These are phyloP conservation scores for Cochlearius cochlearius DNA, from an alignment of 2,113 vertebrate species.

Conservation along the genomic window DNA sequence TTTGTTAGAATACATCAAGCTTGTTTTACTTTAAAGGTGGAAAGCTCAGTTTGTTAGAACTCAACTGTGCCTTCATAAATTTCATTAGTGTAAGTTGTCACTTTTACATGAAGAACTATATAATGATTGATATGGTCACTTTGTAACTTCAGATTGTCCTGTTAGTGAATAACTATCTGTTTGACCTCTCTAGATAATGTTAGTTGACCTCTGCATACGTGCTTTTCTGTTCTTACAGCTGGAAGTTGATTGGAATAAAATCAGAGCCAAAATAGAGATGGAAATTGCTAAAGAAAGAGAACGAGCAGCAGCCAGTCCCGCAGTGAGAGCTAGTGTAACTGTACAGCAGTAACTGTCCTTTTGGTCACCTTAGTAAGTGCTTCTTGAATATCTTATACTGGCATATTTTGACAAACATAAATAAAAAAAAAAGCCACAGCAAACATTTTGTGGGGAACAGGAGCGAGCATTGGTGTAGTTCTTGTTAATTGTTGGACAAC, in stretches of 20 bases:
- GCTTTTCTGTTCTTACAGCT: conserved; percentile 76
- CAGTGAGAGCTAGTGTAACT: conserved; percentile 70
- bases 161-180: neutral
- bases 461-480: neutral
- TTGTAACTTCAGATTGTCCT: neutral
- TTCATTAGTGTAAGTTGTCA: neutral
- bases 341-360: conserved; percentile 47
- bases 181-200: neutral
- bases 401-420: neutral
- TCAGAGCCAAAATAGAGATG: conserved; percentile 94
- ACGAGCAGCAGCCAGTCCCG: conserved; percentile 58
- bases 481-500: neutral
- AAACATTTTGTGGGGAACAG: neutral
- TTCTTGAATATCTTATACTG: neutral
- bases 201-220: neutral
- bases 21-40: neutral
- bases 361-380: neutral
- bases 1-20: neutral
- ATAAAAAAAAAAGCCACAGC: neutral
- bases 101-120: neutral
- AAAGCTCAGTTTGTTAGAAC: neutral
- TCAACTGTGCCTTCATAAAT: neutral
- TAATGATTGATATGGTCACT: neutral
- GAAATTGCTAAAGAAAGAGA: conserved; percentile 90
- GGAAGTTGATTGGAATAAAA: conserved; percentile 95